Conservation (phyloP, 2,888 invertebrate genomes). For the Agriopis aurantiaria region DNA sequence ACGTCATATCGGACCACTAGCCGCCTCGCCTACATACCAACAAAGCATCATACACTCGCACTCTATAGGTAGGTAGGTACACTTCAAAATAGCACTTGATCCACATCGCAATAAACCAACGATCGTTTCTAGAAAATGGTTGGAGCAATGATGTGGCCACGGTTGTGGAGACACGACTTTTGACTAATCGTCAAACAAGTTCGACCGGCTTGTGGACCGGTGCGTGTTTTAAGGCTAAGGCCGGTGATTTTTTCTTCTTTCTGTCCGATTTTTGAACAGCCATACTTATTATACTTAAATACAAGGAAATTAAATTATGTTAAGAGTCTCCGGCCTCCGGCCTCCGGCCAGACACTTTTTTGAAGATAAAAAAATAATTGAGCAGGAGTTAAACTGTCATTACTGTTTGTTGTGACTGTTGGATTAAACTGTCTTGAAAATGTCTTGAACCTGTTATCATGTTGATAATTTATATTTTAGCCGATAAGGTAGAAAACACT, state of each 20-base stretch:
- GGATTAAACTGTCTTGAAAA: too few species aligned
- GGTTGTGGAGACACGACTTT: constrained; percentile 50
- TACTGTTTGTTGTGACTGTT: too few species aligned
- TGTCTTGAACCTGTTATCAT: too few species aligned
- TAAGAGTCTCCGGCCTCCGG: neutral
- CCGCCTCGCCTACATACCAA: constrained; percentile 15
- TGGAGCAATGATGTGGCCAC: constrained; percentile 37
- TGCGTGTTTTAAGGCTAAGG: constrained; percentile 46
- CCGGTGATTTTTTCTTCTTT: constrained; percentile 35
- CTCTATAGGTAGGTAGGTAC: constrained; percentile 11
- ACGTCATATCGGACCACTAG: constrained; percentile 57
- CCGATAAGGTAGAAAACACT: too few species aligned
- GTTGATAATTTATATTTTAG: too few species aligned
- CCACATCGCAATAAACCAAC: neutral
- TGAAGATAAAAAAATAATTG: too few species aligned
- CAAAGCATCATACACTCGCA: constrained; percentile 18
- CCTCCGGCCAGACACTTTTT: too few species aligned
- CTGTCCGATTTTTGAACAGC: constrained; percentile 16
- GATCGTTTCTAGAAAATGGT: constrained; percentile 24
- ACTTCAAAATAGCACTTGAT: constrained; percentile 1
- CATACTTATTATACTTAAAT: constrained; percentile 19
- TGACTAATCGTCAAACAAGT: constrained; percentile 55
- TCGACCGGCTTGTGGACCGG: constrained; percentile 47
- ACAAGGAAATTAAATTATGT: constrained; percentile 14
- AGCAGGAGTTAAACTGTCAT: too few species aligned